These are phyloP conservation scores for Balanococcus diminutus DNA, from an alignment of 2,888 invertebrate genomes.

Conservation along the genomic window DNA sequence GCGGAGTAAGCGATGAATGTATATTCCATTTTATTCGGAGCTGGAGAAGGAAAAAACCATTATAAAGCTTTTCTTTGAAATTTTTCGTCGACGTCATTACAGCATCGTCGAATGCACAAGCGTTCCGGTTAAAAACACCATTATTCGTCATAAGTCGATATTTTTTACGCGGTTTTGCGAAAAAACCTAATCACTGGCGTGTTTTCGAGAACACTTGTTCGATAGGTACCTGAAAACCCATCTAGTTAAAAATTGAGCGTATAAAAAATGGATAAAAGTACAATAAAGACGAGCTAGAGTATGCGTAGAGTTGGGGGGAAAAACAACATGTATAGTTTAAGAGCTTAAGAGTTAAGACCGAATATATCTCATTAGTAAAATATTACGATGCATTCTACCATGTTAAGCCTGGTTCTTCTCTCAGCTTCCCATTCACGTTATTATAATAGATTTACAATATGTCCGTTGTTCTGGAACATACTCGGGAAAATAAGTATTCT, in stretches of 20 bases:
- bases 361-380: slow-evolving; percentile 51
- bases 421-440: slow-evolving; percentile 42
- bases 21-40: neutral
- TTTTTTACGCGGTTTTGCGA: neutral
- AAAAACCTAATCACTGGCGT: neutral
- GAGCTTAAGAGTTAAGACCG: slow-evolving; percentile 26
- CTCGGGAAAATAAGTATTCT: slow-evolving; percentile 47
- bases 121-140: neutral
- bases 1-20: neutral
- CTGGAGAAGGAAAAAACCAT: neutral
- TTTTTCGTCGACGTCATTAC: neutral
- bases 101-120: neutral
- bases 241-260: neutral
- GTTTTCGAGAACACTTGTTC: slow-evolving; percentile 29
- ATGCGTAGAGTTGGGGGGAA: neutral
- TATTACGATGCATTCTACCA: slow-evolving; percentile 32
- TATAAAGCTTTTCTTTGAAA: neutral
- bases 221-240: slow-evolving; percentile 3
- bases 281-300: neutral
- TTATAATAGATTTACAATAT: slow-evolving; percentile 50
- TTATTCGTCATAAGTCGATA: neutral
- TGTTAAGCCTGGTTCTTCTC: slow-evolving; percentile 18
- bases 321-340: neutral
- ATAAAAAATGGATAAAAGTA: slow-evolving; percentile 12
- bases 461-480: slow-evolving; percentile 49